Conservation (phyloP, 2,113 vertebrate species). For the Anas platyrhynchos region DNA sequence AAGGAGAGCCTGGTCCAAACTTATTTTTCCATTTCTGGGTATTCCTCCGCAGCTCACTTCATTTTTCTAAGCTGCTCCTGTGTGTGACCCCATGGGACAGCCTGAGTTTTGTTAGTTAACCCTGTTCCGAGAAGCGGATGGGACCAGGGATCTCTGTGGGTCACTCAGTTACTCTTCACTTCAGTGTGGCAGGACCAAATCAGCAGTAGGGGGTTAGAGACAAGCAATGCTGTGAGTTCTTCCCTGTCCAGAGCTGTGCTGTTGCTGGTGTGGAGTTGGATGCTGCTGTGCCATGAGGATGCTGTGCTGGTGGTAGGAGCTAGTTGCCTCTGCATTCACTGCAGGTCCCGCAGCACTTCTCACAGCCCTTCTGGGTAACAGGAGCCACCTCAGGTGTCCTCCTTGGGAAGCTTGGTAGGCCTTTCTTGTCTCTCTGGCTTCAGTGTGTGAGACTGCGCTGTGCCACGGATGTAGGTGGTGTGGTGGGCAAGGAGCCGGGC, state of each 20-base stretch:
- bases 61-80: neutral
- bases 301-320: neutral
- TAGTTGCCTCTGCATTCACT: neutral
- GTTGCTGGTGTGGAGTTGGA: fast-evolving
- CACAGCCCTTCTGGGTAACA: neutral
- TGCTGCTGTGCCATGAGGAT: neutral
- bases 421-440: neutral
- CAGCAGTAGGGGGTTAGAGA: neutral
- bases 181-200: neutral
- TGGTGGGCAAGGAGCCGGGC: neutral
- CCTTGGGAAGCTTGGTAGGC: too few species aligned
- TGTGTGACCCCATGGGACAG: neutral
- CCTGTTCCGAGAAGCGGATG: neutral
- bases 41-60: neutral
- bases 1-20: neutral
- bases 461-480: fast-evolving
- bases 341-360: neutral
- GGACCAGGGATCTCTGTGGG: neutral
- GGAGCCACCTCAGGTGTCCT: neutral
- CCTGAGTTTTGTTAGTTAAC: neutral
- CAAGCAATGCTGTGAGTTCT: fast-evolving
- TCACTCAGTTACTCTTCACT: neutral
- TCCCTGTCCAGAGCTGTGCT: neutral
- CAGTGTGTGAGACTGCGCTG: neutral
- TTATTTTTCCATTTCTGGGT: neutral